Base-by-base conservation (phyloP, 2,888 invertebrate species). In the Lamellibrachia satsuma region DNA sequence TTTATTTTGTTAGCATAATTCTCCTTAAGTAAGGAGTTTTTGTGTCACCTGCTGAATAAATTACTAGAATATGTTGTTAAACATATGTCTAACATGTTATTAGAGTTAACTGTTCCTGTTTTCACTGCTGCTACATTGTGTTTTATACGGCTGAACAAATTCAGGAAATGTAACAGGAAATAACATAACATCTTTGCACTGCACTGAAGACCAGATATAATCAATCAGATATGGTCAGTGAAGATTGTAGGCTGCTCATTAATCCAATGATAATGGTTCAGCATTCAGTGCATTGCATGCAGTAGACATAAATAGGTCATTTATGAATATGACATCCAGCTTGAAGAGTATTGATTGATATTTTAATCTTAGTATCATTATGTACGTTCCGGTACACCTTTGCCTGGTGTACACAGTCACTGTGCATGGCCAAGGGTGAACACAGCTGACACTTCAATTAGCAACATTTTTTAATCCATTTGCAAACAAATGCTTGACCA, bases 151-250 rank as follows among this genome's bases (percentile, higher is more conserved):
- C 22, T 75, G 75, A 75, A 75, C 75, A 75, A n/a, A 75, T 22
- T 75, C 75, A 75, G 75, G 75, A 75, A 75, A 75, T 75, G 75
- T 75, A 15, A 75, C 75, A 75, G 75, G 75, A 75, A 75, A 75
- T 75, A 22, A n/a, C 75, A 22, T 15, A 15, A 75, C 75, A 75
- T 75, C n/a, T 75, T 3, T 75, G 75, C 75, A 75, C 75, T 75
- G 22, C 75, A 75, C 22, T 15, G 75, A 6, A 15, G 15, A 75
- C 39, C 15, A 75, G 75, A 75, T 75, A 75, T 75, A 75, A 75
- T 75, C 75, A 75, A 75, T 75, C 75, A 75, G 15, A 75, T 22
- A 22, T 75, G 75, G 75, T 75, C 22, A 75, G 22, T 75, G 75
- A 75, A 75, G 75, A 75, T 75, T 75, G 75, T 75, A n/a, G 15